A percentile compares a stretch with the other conserved stretches of the same genome.
Conservation (phyloP, 2,113 vertebrate species). For the Tetrax tetrax region DNA sequence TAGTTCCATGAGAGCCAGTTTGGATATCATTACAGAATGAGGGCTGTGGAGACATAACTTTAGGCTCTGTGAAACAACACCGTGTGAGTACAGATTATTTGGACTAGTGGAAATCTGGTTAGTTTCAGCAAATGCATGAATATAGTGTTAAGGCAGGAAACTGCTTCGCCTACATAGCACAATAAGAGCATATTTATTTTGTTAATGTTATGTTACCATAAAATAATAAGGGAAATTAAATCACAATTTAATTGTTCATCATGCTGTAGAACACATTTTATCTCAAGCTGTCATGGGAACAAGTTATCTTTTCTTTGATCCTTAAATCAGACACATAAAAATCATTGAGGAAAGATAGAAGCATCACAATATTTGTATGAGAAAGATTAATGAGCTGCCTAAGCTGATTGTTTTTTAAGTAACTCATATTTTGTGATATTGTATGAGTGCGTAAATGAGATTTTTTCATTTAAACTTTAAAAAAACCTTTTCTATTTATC, state of each 20-base stretch:
- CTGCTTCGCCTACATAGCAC: not conserved
- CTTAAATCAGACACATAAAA: constrained; percentile 5
- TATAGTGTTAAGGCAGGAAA: not conserved
- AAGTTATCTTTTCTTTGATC: constrained; percentile 46
- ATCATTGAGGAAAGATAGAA: not conserved
- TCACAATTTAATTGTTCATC: constrained; percentile 14
- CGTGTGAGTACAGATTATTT: constrained; percentile 12
- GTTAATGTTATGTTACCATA: constrained; percentile 25
- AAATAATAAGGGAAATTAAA: constrained; percentile 48
- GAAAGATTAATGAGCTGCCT: constrained; percentile 34
- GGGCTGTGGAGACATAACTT: not conserved
- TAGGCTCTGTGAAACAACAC: not conserved
- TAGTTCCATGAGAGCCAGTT: not conserved
- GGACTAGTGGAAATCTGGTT: constrained; percentile 21
- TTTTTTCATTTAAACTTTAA: not conserved
- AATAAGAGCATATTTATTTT: constrained; percentile 45
- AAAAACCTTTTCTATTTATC: not conserved
- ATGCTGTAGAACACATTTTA: not conserved
- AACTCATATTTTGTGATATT: constrained; percentile 24
- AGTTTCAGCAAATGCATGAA: not conserved
- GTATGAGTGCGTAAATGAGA: not conserved
- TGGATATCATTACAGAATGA: not conserved
- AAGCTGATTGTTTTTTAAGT: not conserved
- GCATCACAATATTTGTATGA: constrained; percentile 44
- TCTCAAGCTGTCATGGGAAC: constrained; percentile 20